Conservation (phyloP, 2,888 invertebrate genomes). For the Calliscelio sp. region DNA sequence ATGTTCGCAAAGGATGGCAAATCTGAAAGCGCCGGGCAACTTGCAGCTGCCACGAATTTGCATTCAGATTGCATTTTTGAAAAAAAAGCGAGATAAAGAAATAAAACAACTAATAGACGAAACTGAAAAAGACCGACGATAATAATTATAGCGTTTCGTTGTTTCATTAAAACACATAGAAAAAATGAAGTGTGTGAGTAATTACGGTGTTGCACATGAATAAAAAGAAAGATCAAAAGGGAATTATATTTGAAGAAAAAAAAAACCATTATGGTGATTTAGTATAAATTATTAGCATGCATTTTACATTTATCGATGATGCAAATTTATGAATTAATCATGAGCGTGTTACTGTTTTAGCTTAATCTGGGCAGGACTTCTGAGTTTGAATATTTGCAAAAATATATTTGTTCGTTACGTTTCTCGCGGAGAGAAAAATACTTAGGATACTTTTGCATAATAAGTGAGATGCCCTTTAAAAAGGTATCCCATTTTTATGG, state of each 20-base stretch:
- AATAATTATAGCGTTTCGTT: constrained; percentile 78
- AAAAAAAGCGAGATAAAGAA: constrained; percentile 59
- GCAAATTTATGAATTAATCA: not conserved
- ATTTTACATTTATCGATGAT: not conserved
- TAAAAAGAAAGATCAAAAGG: no score
- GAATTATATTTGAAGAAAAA: no score
- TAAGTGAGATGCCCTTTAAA: constrained; percentile 16
- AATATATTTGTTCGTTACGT: constrained; percentile 20
- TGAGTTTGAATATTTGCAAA: not conserved
- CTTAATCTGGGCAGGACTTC: not conserved
- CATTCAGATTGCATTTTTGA: constrained; percentile 84
- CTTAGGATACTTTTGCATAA: constrained; percentile 32
- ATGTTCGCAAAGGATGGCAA: constrained; percentile 77
- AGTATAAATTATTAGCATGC: not conserved
- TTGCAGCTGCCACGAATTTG: constrained; percentile 84
- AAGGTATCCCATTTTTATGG: constrained; percentile 41
- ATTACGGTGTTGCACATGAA: not conserved
- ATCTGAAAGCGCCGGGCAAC: constrained; percentile 80
- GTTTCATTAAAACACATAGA: constrained; percentile 1
- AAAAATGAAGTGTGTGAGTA: not conserved
- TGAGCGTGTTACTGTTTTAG: not conserved
- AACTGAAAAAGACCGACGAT: constrained; percentile 76
- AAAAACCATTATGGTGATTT: no score
- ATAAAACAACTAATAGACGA: constrained; percentile 49
- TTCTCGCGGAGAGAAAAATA: constrained; percentile 8